Evolutionary conservation across 2,113 vertebrate genomes (phyloP), one percentile per base, ranked within the genome.

Genomic region (Motacilla alba): DNA sequence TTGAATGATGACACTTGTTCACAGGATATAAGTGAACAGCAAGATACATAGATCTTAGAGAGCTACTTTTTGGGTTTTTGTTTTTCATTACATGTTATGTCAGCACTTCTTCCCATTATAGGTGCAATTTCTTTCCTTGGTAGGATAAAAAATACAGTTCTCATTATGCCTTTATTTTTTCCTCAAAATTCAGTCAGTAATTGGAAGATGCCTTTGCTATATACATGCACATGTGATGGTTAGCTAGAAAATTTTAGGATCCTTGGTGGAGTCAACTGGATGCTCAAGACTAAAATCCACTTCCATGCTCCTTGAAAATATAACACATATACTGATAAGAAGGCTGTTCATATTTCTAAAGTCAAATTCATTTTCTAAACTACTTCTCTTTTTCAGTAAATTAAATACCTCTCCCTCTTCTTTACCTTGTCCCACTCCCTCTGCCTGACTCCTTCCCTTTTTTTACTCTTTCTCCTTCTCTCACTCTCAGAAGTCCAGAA

Each of bases 21-120:
- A 59, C 20, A 79, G 52, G 10, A 11, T 35, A 8, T 0, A 3
- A 47, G 20, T 16, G 3, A 16, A 9, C 20, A 52, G 33, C 22
- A 94, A 53, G 16, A 22, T 56, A 16, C 0, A 0, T 33, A 9
- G 2, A 5, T 68, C 5, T 68, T 52, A 28, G 8, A 82, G 24
- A 58, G 23, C 5, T 59, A 46, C 4, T 3, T 37, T 3, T 46
- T 9, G 20, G 7, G 11, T 4, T 44, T 33, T 56, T 55, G 6
- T 79, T 4, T 76, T 83, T 39, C 23, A 28, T 55, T 59, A 17
- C 10, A 1, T 67, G 2, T 39, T 63, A 58, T 53, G 8, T 63
- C 22, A 63, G 9, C 52, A 39, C 4, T 28, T 82, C 19, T 78
- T 37, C 26, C 26, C 4, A 10, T 60, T 78, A 11, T 11, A 69